Evolutionary conservation across 2,888 invertebrate species (phyloP).

Genomic region (Netelia melanura): DNA sequence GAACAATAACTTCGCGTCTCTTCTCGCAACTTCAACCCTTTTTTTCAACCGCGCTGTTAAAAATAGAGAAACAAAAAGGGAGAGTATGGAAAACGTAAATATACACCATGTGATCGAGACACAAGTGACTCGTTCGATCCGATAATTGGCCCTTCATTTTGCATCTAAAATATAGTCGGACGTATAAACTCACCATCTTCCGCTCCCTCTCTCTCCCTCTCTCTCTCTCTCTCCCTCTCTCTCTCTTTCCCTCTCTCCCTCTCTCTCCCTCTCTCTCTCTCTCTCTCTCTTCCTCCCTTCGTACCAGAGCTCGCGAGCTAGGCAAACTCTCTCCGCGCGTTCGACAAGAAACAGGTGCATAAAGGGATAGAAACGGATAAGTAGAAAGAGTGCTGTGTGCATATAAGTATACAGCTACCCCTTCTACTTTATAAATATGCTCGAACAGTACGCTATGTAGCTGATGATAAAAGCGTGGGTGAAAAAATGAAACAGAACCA

Average conservation of each 20-base stretch:
- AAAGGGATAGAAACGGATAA: background rate
- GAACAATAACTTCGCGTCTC: too few relatives aligned
- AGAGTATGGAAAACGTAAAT: background rate
- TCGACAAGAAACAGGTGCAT: constrained; percentile 27
- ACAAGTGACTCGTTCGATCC: constrained; percentile 13
- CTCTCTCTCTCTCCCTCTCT: background rate
- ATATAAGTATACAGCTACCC: constrained; percentile 29
- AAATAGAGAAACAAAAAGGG: background rate
- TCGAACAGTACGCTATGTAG: constrained; percentile 16
- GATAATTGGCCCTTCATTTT: constrained; percentile 52
- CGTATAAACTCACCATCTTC: background rate
- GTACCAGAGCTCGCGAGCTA: background rate
- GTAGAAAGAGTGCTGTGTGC: background rate
- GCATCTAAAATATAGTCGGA: constrained; percentile 24
- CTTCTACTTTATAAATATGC: background rate
- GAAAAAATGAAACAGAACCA: constrained; percentile 33
- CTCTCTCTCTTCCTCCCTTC: background rate
- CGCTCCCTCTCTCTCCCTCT: background rate
- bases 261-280: background rate
- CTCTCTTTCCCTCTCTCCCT: background rate
- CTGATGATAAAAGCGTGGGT: constrained; percentile 26
- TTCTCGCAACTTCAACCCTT: too few relatives aligned
- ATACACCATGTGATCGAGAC: background rate
- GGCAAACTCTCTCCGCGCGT: constrained; percentile 20
- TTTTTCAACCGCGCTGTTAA: too few relatives aligned